phyloP scores from a whole-genome alignment of 2,113 vertebrate species.

The Nothoprocta perdicaria region DNA sequence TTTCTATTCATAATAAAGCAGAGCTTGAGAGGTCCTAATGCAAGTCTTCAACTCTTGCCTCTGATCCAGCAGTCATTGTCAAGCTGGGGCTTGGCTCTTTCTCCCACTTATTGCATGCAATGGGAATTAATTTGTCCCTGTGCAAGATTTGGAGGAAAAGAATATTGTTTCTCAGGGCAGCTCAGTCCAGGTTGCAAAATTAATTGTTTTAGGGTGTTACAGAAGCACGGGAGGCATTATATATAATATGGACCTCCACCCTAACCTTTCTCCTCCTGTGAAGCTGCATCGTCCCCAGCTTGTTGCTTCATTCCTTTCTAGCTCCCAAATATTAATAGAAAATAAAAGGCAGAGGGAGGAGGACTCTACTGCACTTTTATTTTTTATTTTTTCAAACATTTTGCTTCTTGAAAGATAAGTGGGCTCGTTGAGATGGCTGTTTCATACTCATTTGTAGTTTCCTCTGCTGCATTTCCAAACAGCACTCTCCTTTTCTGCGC shows the following conservation, averaged over 20 bases:
- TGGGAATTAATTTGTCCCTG: not conserved
- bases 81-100: not conserved
- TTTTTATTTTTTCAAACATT: not conserved
- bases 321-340: not conserved
- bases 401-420: accelerated
- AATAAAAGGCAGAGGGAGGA: accelerated
- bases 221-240: not conserved
- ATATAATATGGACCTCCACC: accelerated
- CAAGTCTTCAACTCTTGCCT: accelerated
- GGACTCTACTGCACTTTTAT: not conserved
- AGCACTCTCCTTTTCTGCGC: not conserved
- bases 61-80: accelerated
- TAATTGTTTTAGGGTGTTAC: accelerated
- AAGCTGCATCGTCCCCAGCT: not conserved
- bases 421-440: not conserved
- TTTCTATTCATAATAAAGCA: accelerated
- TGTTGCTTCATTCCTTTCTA: not conserved
- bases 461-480: not conserved
- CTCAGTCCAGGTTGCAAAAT: not conserved
- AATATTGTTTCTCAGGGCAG: not conserved
- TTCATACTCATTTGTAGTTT: accelerated
- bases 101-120: accelerated
- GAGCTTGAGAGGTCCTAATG: not conserved
- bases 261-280: not conserved
- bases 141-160: accelerated